Evolutionary conservation across 2,113 vertebrate genomes (phyloP), one percentile per base, ranked within the genome.

Genomic region (Mystacornis crossleyi): DNA sequence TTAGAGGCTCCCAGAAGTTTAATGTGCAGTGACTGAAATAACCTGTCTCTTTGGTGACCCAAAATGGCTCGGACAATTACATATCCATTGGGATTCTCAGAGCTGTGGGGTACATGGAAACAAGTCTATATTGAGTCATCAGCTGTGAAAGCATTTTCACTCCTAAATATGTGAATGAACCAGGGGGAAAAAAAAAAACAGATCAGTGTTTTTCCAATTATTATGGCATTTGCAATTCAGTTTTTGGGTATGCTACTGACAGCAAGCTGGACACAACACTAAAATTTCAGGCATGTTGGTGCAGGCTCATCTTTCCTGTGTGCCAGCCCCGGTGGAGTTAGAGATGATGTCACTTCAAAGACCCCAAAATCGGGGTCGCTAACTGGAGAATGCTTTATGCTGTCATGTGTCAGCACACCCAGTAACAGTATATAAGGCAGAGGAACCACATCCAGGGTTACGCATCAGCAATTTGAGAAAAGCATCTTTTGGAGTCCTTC

Each of bases 1-100:
- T 90, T 51, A 66, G 47, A 93, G 55, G 38, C 12, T 86, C 69
- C 23, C 26, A 57, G 85, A 62, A 57, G 54, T 81, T 88, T 81
- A 73, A 83, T 70, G 67, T 73, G 62, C 85, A 81, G 74, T 53
- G 71, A 57, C 92, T 82, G 62, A 92, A 95, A 78, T 70, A 96
- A 92, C 26, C 83, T 95, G 67, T 65, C 45, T 73, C 23, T 50
- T 66, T 90, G 34, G 40, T 91, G 77, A 86, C 83, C 55, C 60
- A 64, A 86, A 90, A 58, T 83, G 54, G 29, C 64, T 78, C 3
- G 2, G 79, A 47, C 74, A 88, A 74, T 92, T 77, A 81, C 40
- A 78, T 14, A 51, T n/a, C 80, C 40, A 0, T 10, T 8, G 77
- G 60, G 69, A 74, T 28, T 64, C 47, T 60, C 61, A 84, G 58